Base-by-base conservation (phyloP, 2,797 vertebrate genomes). In the Rhinophrynus dorsalis region DNA sequence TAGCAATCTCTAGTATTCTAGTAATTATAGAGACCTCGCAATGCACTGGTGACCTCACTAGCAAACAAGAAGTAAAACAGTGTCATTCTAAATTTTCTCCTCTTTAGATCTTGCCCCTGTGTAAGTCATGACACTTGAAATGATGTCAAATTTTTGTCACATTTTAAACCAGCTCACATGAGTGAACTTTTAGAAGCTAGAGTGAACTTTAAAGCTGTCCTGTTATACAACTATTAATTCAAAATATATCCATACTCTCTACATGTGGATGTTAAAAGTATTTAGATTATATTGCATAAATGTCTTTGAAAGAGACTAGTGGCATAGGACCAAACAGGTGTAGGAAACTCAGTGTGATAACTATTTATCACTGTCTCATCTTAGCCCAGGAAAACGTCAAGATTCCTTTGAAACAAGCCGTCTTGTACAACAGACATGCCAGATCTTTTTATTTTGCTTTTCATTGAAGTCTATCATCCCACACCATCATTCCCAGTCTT, bases 281-380 rank as follows among this genome's bases (percentile, higher is more conserved):
- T 48, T 42, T 45, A 10, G 42, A 52, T 61, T 61, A 61, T n/a
- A 26, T 15, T 52, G 48, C 20, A 33, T 32, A 30, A 33, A 15
- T n/a, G 26, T 56, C 27, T 52, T 38, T 37, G 48, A 32, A 62
- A 61, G 30, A 52, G 27, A 5, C 15, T 54, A 29, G 58, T 61
- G 48, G 37, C 35, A 26, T 11, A 38, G 12, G 20, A 61, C 48
- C 57, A 61, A 69, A 54, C 18, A 54, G 47, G 57, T 69, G 58
- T 23, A 21, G 37, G 35, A 26, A 51, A 20, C 29, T 1, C 10
- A 18, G 12, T 2, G n/a, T 8, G 11, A 55, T 24, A 12, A 11
- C 10, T 8, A 69, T 52, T 32, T 20, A 52, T 60, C 26, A 52
- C 35, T 40, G 33, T 35, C 48, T 44, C 48, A 51, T 63, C 6